Conservation (phyloP, 2,797 vertebrate genomes). For the Notolabrus celidotus region DNA sequence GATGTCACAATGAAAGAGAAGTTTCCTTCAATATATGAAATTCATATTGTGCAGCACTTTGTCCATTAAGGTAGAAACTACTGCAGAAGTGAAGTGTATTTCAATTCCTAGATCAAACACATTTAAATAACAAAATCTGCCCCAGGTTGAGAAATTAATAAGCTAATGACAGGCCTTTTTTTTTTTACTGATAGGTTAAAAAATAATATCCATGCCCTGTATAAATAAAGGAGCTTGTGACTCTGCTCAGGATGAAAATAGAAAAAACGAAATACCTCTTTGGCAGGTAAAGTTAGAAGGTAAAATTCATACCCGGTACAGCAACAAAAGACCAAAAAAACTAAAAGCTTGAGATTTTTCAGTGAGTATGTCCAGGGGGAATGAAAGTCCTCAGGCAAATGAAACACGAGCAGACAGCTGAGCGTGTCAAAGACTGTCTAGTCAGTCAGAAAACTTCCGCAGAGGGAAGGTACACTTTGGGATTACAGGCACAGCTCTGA, state of each 20-base stretch:
- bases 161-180: no score
- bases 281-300: conserved; percentile 1
- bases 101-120: no score
- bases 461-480: conserved; percentile 48
- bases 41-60: no score
- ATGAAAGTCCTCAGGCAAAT: conserved; percentile 44
- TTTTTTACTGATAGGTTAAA: no score
- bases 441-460: conserved; percentile 34
- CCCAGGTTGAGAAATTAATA: no score
- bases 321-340: conserved; percentile 8
- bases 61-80: no score
- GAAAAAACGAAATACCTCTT: background rate
- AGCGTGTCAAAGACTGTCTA: conserved; percentile 37
- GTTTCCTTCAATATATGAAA: no score
- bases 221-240: background rate
- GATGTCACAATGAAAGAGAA: no score
- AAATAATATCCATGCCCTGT: background rate
- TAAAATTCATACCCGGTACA: conserved; percentile 30
- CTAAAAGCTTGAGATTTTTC: conserved; percentile 12
- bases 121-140: no score
- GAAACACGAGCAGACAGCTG: conserved; percentile 20
- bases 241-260: background rate
- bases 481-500: conserved; percentile 44
- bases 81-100: no score
- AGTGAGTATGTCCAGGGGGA: conserved; percentile 43